Evolutionary conservation across 2,888 invertebrate genomes (phyloP).

Genomic region (Coecobrya sp.): DNA sequence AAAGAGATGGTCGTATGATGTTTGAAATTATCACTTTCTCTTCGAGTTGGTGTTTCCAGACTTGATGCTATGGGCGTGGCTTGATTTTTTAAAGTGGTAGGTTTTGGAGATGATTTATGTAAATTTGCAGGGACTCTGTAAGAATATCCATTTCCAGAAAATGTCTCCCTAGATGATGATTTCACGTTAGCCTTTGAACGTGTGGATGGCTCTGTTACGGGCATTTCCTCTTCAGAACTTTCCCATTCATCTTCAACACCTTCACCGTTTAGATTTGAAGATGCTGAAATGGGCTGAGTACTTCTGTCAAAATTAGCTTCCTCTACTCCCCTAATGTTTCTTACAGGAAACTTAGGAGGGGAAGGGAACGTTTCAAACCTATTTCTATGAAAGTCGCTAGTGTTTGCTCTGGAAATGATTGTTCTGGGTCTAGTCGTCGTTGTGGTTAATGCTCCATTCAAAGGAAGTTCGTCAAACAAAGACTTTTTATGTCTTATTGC

Average conservation of each 20-base stretch:
- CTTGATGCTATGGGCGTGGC: background rate
- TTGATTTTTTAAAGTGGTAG: background rate
- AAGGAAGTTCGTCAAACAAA: conserved; percentile 21
- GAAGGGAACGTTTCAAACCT: background rate
- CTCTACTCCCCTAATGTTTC: background rate
- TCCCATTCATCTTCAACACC: background rate
- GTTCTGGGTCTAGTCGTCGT: background rate
- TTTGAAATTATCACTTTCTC: background rate
- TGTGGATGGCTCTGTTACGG: too few relatives aligned
- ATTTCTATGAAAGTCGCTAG: background rate
- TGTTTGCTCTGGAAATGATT: background rate
- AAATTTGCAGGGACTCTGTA: background rate
- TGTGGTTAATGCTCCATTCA: conserved; percentile 26
- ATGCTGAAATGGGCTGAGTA: too few relatives aligned
- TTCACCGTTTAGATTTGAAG: too few relatives aligned
- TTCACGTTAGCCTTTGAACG: too few relatives aligned
- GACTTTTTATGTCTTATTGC: background rate
- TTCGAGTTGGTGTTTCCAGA: background rate
- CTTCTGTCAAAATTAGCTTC: background rate
- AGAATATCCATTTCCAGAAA: background rate
- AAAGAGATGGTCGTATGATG: conserved; percentile 79
- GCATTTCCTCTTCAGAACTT: too few relatives aligned
- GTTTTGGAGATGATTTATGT: background rate
- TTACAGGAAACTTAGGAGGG: background rate
- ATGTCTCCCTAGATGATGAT: too few relatives aligned